Conservation (phyloP, 2,797 vertebrate genomes). For the Xerus rutilus region DNA sequence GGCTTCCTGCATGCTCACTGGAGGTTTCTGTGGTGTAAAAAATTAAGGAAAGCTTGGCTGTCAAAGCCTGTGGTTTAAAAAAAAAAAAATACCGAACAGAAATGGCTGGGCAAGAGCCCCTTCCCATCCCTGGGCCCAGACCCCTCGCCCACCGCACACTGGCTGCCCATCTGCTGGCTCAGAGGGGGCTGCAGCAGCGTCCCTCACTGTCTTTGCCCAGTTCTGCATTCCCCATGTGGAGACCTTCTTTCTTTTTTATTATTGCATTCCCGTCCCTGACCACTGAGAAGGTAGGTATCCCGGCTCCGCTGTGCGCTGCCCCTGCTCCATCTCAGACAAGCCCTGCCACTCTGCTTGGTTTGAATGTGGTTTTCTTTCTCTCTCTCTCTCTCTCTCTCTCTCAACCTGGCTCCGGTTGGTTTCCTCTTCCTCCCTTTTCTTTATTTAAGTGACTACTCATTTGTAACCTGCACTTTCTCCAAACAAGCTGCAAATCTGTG, state of each 20-base stretch:
- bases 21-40: conserved; percentile 80
- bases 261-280: conserved; percentile 99
- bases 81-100: not conserved
- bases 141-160: not conserved
- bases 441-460: conserved; percentile 88
- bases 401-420: conserved; percentile 77
- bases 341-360: conserved; percentile 99
- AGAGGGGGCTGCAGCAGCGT: conserved; percentile 83
- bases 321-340: conserved; percentile 99
- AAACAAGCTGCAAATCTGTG: conserved; percentile 78
- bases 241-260: conserved; percentile 97
- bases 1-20: conserved; percentile 88
- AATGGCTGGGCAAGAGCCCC: conserved; percentile 51
- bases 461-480: conserved; percentile 89
- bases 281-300: conserved; percentile 99
- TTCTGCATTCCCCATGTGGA: conserved; percentile 96
- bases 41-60: conserved; percentile 67
- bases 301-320: conserved; percentile 91
- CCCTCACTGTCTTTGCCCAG: conserved; percentile 96
- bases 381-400: conserved; percentile 68
- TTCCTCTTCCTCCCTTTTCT: conserved; percentile 72
- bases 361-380: conserved; percentile 92
- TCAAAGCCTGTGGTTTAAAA: conserved; percentile 41
- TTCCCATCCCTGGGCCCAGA: not conserved
- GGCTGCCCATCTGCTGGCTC: conserved; percentile 6